These are phyloP conservation scores for Epirrhoe tristata DNA, from an alignment of 2,888 invertebrate species.

Conservation along the genomic window DNA sequence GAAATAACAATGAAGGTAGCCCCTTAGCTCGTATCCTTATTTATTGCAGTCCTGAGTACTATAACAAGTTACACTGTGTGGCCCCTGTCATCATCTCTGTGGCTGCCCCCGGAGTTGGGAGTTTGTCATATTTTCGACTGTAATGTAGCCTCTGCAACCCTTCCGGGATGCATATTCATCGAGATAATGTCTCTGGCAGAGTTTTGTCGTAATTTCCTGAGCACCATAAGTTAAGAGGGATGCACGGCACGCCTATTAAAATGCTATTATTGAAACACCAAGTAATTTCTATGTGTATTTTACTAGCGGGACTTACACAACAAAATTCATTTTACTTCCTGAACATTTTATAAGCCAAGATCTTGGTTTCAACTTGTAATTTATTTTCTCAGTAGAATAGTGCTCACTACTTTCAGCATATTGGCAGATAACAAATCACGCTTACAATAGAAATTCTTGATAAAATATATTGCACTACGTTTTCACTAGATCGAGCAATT, in stretches of 20 bases:
- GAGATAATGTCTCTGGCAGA: conserved; percentile 47
- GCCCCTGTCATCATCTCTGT: conserved; percentile 69
- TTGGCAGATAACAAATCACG: conserved; percentile 55
- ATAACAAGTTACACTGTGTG: conserved; percentile 54
- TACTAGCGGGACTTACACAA: background rate
- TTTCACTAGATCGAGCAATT: conserved; percentile 42
- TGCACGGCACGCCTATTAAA: conserved; percentile 31
- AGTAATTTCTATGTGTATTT: background rate
- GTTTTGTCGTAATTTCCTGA: conserved; percentile 51
- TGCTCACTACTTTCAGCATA: conserved; percentile 49
- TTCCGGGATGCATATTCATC: conserved; percentile 63
- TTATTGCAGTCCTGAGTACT: conserved; percentile 75
- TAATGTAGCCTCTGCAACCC: conserved; percentile 52
- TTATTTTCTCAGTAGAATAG: conserved; percentile 41
- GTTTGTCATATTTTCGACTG: conserved; percentile 58
- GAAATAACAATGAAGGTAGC: conserved; percentile 80
- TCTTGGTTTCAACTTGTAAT: background rate
- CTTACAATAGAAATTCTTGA: conserved; percentile 53
- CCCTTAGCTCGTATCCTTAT: conserved; percentile 73
- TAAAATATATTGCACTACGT: conserved; percentile 51
- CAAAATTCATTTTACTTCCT: no score
- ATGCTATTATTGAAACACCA: conserved; percentile 13
- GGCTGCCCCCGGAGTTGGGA: conserved; percentile 56
- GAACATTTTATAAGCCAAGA: background rate
- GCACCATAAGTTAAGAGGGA: conserved; percentile 43